A percentile compares a stretch with the other conserved stretches of the same genome.
These are phyloP conservation scores for Cotesia congregata DNA, from an alignment of 2,888 invertebrate species.

Conservation along the genomic window DNA sequence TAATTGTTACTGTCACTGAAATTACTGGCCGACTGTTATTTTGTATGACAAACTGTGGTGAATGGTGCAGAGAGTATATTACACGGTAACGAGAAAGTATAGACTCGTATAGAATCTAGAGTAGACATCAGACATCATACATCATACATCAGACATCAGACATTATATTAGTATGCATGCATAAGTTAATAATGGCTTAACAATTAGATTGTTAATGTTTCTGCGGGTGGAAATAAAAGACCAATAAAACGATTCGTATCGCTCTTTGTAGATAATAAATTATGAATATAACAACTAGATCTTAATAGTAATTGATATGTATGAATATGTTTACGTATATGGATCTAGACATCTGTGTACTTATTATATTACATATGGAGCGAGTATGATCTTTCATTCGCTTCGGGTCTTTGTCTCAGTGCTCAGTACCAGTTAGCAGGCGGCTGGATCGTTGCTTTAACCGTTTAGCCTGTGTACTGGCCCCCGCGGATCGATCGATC, in stretches of 20 bases:
- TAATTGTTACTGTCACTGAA: constrained; percentile 32
- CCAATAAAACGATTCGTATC: not conserved
- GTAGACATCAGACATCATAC: not conserved
- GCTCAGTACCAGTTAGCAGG: not conserved
- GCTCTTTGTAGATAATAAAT: not conserved
- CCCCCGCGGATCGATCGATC: constrained; percentile 61
- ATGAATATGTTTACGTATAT: constrained; percentile 18
- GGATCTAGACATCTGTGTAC: not conserved
- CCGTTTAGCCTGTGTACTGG: constrained; percentile 30
- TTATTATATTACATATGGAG: constrained; percentile 1
- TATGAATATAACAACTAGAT: not conserved
- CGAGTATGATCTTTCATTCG: not conserved
- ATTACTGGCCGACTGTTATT: constrained; percentile 13
- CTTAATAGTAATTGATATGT: not conserved
- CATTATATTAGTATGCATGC: not conserved
- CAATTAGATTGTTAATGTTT: not conserved
- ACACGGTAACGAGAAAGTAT: not conserved
- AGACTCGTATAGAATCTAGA: not conserved
- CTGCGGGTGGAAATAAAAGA: not conserved
- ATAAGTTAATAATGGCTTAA: not conserved
- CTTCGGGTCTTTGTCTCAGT: not conserved
- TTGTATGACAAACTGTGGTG: not conserved
- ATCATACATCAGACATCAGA: too few species aligned
- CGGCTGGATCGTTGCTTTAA: constrained; percentile 12
- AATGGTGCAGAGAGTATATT: not conserved